A percentile compares a stretch with the other conserved stretches of the same genome.
These are phyloP conservation scores for Pempheris klunzingeri DNA, from an alignment of 2,797 vertebrate genomes.

Conservation along the genomic window DNA sequence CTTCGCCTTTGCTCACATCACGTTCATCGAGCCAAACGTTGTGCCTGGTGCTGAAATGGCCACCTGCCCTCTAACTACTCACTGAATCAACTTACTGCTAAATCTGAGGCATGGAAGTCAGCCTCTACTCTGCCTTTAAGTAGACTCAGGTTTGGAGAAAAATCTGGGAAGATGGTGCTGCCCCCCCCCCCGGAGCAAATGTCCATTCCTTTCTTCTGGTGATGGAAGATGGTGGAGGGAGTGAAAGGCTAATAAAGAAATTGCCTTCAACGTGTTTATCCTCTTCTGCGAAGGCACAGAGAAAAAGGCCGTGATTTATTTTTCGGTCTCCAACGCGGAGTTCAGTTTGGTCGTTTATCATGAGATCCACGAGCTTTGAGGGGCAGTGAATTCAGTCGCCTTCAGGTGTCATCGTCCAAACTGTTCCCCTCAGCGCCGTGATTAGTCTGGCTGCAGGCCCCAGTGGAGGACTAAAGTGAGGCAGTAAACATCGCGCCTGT, in stretches of 20 bases:
- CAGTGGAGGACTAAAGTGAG: constrained; percentile 5
- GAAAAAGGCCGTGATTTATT: background rate
- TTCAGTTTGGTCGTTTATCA: background rate
- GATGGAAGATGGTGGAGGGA: background rate
- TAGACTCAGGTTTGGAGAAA: too few relatives aligned
- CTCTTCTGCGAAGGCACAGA: too few relatives aligned
- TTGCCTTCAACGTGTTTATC: background rate
- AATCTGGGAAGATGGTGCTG: too few relatives aligned
- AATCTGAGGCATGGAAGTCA: too few relatives aligned
- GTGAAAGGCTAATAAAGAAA: background rate
- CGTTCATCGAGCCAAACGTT: too few relatives aligned
- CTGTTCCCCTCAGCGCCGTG: background rate
- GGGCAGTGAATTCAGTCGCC: background rate
- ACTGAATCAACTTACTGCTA: too few relatives aligned
- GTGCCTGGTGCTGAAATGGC: too few relatives aligned
- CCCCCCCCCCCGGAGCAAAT: too few relatives aligned
- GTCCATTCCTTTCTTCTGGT: too few relatives aligned
- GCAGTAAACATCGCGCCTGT: constrained; percentile 16
- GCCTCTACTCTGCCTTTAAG: too few relatives aligned
- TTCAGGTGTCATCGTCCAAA: constrained; percentile 17
- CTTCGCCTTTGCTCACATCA: too few relatives aligned
- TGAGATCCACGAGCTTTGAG: background rate
- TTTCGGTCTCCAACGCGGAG: background rate
- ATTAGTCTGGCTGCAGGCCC: constrained; percentile 4
- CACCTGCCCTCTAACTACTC: too few relatives aligned